Conservation (phyloP, 2,888 invertebrate genomes). For the Drosophila colorata region DNA sequence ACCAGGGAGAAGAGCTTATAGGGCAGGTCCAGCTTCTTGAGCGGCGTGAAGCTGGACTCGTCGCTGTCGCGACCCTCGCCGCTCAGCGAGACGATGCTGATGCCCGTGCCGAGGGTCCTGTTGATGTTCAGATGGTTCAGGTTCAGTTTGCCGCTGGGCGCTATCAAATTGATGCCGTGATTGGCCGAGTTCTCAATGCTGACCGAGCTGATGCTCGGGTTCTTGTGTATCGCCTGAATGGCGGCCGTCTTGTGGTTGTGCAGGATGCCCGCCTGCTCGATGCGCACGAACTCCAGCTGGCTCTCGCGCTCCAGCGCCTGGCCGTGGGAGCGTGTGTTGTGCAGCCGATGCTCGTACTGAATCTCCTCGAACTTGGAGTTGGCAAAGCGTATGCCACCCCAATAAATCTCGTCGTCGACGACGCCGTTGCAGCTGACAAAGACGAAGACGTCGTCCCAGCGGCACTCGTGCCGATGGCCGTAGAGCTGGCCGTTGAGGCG, state of each 20-base stretch:
- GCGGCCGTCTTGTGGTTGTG: constrained; percentile 98
- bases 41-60: constrained; percentile 94
- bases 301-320: constrained; percentile 90
- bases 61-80: constrained; percentile 96
- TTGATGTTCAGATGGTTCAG: constrained; percentile 91
- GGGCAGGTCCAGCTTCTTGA: constrained; percentile 92
- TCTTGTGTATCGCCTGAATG: constrained; percentile 94
- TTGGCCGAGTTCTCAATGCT: constrained; percentile 94
- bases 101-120: constrained; percentile 94
- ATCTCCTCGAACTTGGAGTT: constrained; percentile 95
- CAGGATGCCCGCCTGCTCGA: constrained; percentile 96
- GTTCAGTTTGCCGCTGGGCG: constrained; percentile 93
- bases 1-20: constrained; percentile 97
- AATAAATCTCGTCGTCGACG: constrained; percentile 89
- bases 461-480: constrained; percentile 93
- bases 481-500: constrained; percentile 95
- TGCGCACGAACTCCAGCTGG: constrained; percentile 91
- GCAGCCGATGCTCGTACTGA: constrained; percentile 92
- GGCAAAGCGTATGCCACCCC: constrained; percentile 98
- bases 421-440: constrained; percentile 95
- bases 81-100: constrained; percentile 95
- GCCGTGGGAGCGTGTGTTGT: constrained; percentile 92
- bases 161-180: constrained; percentile 96
- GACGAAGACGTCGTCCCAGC: constrained; percentile 95
- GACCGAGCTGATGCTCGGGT: constrained; percentile 92